Percentiles rank a stretch among this genome's conserved stretches.
These are phyloP conservation scores for Ammospiza nelsoni DNA, from an alignment of 2,113 vertebrate species.

Conservation along the genomic window DNA sequence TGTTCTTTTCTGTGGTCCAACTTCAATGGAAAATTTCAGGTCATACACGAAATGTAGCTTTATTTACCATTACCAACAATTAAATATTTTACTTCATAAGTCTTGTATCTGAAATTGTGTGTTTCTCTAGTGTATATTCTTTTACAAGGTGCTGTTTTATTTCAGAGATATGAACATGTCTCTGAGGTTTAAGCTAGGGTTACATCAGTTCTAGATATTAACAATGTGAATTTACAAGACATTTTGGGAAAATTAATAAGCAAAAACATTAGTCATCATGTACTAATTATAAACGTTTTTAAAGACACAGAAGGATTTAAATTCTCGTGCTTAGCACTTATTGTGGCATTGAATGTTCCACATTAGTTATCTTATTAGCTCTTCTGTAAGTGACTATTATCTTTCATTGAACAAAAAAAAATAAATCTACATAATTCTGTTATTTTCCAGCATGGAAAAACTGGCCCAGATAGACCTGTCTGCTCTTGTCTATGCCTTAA, in stretches of 20 bases:
- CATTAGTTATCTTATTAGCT: background rate
- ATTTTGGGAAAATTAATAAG: background rate
- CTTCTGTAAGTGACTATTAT: background rate
- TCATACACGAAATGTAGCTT: background rate
- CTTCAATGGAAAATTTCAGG: background rate
- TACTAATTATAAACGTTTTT: background rate
- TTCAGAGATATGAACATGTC: accelerated
- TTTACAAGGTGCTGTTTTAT: background rate
- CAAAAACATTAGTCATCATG: background rate
- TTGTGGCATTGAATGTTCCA: background rate
- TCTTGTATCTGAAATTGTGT: background rate
- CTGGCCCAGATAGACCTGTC: background rate
- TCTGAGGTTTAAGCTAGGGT: background rate
- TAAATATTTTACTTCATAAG: background rate
- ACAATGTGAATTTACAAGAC: background rate
- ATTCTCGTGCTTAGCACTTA: background rate
- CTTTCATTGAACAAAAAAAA: background rate
- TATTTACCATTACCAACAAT: background rate
- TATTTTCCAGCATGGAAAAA: background rate
- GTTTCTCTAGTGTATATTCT: background rate
- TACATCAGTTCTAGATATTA: background rate
- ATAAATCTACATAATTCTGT: background rate
- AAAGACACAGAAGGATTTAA: background rate
- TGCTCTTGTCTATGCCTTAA: background rate
- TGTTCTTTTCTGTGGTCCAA: background rate